Base-by-base conservation (phyloP, 2,888 invertebrate species). In the Podotricha telesiphe region DNA sequence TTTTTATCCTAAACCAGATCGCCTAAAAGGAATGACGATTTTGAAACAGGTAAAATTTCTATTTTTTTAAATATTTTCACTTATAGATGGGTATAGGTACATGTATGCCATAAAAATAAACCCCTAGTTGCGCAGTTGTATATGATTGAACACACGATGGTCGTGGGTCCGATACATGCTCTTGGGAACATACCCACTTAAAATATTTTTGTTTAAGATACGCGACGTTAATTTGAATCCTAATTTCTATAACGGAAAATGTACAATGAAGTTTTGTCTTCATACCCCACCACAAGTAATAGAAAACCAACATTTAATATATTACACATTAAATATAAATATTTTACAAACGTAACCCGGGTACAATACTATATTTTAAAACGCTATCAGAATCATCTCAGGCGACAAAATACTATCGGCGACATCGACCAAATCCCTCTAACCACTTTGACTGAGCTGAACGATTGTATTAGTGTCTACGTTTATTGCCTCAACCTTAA, bases 381-480 rank as follows among this genome's bases (percentile, higher is more conserved):
- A 80, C 81, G 79, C 82, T 90, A 92, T 92, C 90, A 78, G 76
- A 87, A 83, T 83, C 85, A 91, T 92, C 91, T 90, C 82, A 79
- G 87, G 88, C 86, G 91, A 91, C 92, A 91, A 91, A 89, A 88
- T 91, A 91, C 88, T 90, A 91, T 88, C 89, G 87, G 84, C 86
- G 89, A 90, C 91, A 87, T 84, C 80, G 80, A 82, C 85, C 81
- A 78, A 87, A 88, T 88, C 85, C 42, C 42, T 85, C 83, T 78
- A 83, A 87, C 85, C 86, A 81, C 90, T 91, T 90, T 89, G 89
- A 89, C 75, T 78, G 79, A 75, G 79, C 88, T 89, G 89, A 88
- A 86, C 81, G 72, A 68, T 73, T 76, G 73, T 69, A 70, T 73
- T 70, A 59, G 67, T 56, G 50, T 63, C 48, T 68, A 62, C 70